Percentiles rank a stretch among this genome's conserved stretches.
Conservation (phyloP, 92 coral and sea anemone genomes). For the Porites evermanni region DNA sequence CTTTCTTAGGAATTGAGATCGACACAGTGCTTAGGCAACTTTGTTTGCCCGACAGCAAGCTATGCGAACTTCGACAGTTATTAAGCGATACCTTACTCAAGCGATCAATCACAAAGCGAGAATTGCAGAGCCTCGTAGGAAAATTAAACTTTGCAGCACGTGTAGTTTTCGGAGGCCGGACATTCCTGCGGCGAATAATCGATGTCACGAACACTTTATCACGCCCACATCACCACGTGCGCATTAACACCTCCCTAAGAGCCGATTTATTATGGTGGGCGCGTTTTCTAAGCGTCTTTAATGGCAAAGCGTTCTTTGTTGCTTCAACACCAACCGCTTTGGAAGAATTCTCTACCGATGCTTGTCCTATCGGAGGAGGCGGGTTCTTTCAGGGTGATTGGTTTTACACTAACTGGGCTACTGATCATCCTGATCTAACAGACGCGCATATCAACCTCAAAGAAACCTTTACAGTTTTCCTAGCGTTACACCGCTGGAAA, state of each 20-base stretch:
- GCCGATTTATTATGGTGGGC: constrained; percentile 39
- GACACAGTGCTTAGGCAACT: constrained; percentile 53
- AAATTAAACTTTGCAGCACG: constrained; percentile 53
- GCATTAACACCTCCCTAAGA: constrained; percentile 4
- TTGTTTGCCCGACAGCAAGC: constrained; percentile 56
- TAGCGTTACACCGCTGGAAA: too few species aligned
- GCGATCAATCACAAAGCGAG: constrained; percentile 55
- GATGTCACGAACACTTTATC: constrained; percentile 28
- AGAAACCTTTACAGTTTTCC: too few species aligned
- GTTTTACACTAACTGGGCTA: too few species aligned
- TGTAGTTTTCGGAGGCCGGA: background rate
- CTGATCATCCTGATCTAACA: too few species aligned
- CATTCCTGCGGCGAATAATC: constrained; percentile 24
- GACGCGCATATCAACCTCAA: too few species aligned
- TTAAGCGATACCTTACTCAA: constrained; percentile 19
- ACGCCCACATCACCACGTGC: constrained; percentile 46
- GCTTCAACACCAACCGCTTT: constrained; percentile 35
- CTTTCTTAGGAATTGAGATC: constrained; percentile 53
- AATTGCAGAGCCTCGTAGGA: constrained; percentile 54
- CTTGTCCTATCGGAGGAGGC: constrained; percentile 52
- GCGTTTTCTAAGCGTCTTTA: constrained; percentile 25
- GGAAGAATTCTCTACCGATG: constrained; percentile 44
- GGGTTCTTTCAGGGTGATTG: background rate
- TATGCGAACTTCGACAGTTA: constrained; percentile 41
- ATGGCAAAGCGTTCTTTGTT: constrained; percentile 49